Percentiles rank a stretch among this genome's conserved stretches.
phyloP scores from a whole-genome alignment of 2,888 invertebrate species.

The Lasioglossum marginatum region DNA sequence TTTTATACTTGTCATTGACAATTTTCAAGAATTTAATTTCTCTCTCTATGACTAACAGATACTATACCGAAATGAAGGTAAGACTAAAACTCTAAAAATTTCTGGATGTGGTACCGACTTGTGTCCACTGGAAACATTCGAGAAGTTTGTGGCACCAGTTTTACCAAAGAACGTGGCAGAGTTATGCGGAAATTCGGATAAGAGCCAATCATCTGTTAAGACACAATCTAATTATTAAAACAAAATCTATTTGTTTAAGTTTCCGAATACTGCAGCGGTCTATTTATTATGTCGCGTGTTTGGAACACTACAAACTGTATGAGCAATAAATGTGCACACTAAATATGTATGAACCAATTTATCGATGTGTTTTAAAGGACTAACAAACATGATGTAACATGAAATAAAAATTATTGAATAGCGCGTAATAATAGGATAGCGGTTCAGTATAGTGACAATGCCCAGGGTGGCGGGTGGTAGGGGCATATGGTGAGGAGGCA shows the following conservation, averaged over 20 bases:
- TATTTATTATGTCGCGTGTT: not conserved
- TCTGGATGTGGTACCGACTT: constrained; percentile 33
- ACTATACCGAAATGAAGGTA: constrained; percentile 27
- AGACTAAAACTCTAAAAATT: constrained; percentile 19
- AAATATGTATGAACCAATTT: not conserved
- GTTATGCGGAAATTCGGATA: constrained; percentile 18
- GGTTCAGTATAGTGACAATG: too few species aligned
- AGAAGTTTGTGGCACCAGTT: constrained; percentile 1
- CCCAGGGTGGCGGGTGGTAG: too few species aligned
- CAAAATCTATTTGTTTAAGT: not conserved
- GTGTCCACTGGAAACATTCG: constrained; percentile 45
- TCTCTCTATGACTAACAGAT: constrained; percentile 19
- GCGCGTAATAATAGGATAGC: not conserved
- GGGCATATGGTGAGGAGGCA: too few species aligned
- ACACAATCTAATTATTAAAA: constrained; percentile 8
- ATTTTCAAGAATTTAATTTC: not conserved
- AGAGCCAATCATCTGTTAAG: not conserved
- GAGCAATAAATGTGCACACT: not conserved
- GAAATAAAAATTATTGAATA: not conserved
- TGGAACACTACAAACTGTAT: not conserved
- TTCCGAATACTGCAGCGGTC: not conserved
- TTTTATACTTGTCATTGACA: not conserved
- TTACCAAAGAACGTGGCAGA: constrained; percentile 8
- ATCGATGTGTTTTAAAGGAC: not conserved
- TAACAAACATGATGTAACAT: not conserved